These are phyloP conservation scores for Lysandra coridon DNA, from an alignment of 2,888 invertebrate species.

Conservation along the genomic window DNA sequence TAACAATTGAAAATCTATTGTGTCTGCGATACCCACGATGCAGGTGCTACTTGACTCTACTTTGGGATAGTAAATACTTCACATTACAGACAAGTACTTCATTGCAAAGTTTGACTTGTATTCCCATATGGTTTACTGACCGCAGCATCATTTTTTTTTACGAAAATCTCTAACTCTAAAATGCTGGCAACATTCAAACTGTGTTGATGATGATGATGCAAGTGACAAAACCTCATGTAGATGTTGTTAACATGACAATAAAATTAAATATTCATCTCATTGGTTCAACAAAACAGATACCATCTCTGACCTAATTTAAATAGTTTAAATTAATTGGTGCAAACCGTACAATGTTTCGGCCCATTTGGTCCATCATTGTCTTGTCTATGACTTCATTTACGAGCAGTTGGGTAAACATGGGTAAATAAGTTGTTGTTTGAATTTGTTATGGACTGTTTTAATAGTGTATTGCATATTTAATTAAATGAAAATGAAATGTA, in stretches of 20 bases:
- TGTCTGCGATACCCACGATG: no score
- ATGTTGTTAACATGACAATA: background rate
- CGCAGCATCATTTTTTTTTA: no score
- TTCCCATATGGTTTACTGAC: no score
- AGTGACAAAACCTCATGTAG: background rate
- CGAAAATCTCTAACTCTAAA: background rate
- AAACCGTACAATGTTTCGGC: slow-evolving; percentile 3
- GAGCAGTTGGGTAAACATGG: background rate
- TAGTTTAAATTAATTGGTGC: background rate
- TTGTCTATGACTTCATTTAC: slow-evolving; percentile 21
- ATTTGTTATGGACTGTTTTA: no score
- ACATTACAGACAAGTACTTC: no score
- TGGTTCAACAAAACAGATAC: background rate
- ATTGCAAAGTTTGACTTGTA: no score
- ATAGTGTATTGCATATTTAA: no score
- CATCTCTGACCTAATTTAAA: background rate
- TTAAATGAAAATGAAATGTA: no score
- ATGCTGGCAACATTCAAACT: background rate
- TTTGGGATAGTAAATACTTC: no score
- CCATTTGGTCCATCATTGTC: slow-evolving; percentile 18
- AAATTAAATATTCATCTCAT: background rate
- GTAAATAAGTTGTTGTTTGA: no score
- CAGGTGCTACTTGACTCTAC: no score
- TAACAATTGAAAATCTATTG: no score
- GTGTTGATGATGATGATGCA: background rate